A percentile compares a stretch with the other conserved stretches of the same genome.
phyloP scores from a whole-genome alignment of 2,888 invertebrate genomes.

The Tetropium fuscum region DNA sequence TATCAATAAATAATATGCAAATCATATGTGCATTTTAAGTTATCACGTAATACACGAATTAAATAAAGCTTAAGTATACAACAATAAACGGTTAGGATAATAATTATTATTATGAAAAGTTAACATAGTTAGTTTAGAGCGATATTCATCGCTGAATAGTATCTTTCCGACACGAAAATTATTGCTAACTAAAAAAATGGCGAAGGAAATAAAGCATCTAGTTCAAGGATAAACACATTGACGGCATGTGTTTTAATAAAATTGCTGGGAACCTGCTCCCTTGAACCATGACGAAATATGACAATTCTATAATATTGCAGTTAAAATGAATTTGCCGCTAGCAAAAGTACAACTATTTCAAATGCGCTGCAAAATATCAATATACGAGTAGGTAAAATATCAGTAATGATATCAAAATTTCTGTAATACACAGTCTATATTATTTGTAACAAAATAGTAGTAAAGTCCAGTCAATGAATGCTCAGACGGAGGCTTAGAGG shows the following conservation, averaged over 20 bases:
- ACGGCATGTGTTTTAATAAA: constrained; percentile 37
- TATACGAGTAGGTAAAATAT: too few species aligned
- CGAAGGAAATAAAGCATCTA: constrained; percentile 46
- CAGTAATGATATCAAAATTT: too few species aligned
- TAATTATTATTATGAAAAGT: too few species aligned
- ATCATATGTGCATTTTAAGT: constrained; percentile 18
- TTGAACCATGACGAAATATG: constrained; percentile 46
- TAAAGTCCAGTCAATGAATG: too few species aligned
- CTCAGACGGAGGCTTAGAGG: too few species aligned
- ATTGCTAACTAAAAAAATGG: constrained; percentile 7
- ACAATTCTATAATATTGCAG: constrained; percentile 46
- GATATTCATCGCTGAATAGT: too few species aligned
- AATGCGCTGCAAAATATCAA: too few species aligned
- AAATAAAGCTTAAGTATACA: not conserved
- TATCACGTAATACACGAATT: not conserved
- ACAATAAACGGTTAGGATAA: too few species aligned
- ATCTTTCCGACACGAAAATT: constrained; percentile 1
- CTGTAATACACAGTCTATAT: too few species aligned
- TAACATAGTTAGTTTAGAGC: too few species aligned
- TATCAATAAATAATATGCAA: constrained; percentile 19
- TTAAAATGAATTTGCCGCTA: too few species aligned
- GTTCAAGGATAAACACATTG: constrained; percentile 38
- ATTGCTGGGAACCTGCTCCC: constrained; percentile 45
- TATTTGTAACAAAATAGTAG: too few species aligned
- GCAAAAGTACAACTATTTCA: not conserved